Evolutionary conservation across 2,797 vertebrate genomes (phyloP), one percentile per base, ranked within the genome.

Genomic region (Sebastes ruberrimus): DNA sequence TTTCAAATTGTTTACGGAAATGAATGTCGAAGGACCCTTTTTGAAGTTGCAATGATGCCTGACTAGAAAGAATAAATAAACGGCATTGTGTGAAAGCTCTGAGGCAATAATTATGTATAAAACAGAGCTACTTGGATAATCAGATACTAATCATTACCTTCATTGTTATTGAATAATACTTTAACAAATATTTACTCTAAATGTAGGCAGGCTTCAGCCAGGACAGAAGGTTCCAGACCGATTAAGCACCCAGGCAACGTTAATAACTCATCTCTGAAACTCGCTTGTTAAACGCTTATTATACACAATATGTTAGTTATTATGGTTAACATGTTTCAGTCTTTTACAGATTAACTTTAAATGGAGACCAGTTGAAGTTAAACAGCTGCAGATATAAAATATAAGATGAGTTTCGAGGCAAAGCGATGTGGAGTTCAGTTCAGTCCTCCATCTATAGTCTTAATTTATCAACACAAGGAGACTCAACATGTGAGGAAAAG

Each of bases 341-440:
- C 0, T 20, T 49, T 66, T 30, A 10, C 18, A 2, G 10, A 4
- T 22, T 13, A 28, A 46, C 2, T 46, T 5, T 1, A 23, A 16
- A 5, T 8, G 20, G 4, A 76, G 22, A 3, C 8, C 4, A 3
- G 11, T 18, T 32, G 3, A 38, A 14, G 13, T 6, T 14, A 20
- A 63, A 30, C 63, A 28, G 33, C 11, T 53, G 5, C 6, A 27
- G 18, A 67, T 13, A 38, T 8, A 5, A 23, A 28, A 28, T 30
- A 9, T 13, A 84, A 49, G 9, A 98, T 97, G 97, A 81, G 88
- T 46, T 96, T 94, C 25, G 38, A 80, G 10, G 97, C 97, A 0
- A 97, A 95, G 89, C 97, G 96, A 16, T 99, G 98, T 1, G 98
- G 98, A 3, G 62, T 99, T 63, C 93, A 94, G 79, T 98, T 99